Evolutionary conservation across 2,113 vertebrate species (phyloP).

Genomic region (Odocoileus virginianus): DNA sequence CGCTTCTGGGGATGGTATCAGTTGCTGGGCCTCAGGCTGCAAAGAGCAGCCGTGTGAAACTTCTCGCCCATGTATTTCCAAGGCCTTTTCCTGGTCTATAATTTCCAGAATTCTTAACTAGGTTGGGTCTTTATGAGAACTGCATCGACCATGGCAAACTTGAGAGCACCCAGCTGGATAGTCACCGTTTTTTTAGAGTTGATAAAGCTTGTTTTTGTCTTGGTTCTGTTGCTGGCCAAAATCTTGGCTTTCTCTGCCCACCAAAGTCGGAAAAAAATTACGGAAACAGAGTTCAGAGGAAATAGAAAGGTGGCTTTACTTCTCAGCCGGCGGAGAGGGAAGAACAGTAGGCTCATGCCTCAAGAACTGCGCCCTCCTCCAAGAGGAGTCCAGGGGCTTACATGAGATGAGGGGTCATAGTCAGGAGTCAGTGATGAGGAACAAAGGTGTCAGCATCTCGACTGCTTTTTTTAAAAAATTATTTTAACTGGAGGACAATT

Average conservation of each 20-base stretch:
- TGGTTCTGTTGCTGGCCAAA: background rate
- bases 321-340: background rate
- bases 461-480: background rate
- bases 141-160: background rate
- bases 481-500: background rate
- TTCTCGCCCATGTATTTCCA: background rate
- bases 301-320: background rate
- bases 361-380: background rate
- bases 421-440: background rate
- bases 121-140: background rate
- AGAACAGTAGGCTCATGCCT: background rate
- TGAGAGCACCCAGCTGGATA: background rate
- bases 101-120: background rate
- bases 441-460: background rate
- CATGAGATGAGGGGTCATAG: background rate
- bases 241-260: background rate
- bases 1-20: background rate
- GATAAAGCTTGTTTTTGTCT: background rate
- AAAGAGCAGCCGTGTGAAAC: background rate
- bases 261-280: background rate
- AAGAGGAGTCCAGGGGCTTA: background rate
- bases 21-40: background rate
- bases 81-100: background rate
- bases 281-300: background rate
- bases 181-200: background rate